Evolutionary conservation across 2,888 invertebrate genomes (phyloP).

Genomic region (Synergus japonicus): DNA sequence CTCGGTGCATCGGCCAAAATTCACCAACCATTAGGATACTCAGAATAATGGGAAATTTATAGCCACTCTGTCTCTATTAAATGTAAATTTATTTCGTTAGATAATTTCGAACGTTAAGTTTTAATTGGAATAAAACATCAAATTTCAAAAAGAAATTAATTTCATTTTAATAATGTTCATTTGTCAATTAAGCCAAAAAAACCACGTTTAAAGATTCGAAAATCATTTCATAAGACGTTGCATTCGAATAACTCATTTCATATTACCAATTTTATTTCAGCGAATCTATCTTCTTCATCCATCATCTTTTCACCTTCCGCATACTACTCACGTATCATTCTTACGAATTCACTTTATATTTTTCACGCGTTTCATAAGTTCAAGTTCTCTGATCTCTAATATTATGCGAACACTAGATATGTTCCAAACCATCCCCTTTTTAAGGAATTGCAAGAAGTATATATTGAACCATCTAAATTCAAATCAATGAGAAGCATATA

Average conservation of each 20-base stretch:
- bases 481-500: no score
- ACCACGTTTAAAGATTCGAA: background rate
- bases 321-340: conserved; percentile 25
- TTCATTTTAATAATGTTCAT: no score
- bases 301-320: background rate
- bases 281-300: background rate
- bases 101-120: no score
- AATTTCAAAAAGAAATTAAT: no score
- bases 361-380: conserved; percentile 27
- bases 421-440: no score
- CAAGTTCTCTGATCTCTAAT: conserved; percentile 25
- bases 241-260: conserved; percentile 1
- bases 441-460: no score
- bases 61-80: background rate
- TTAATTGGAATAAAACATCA: no score
- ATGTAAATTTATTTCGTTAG: background rate
- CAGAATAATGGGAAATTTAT: conserved; percentile 17
- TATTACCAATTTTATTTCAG: conserved; percentile 20
- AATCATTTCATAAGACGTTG: background rate
- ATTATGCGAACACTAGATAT: conserved; percentile 29
- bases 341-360: conserved; percentile 24
- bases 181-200: background rate
- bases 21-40: conserved; percentile 8
- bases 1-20: background rate
- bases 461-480: no score